Evolutionary conservation across 2,797 vertebrate genomes (phyloP).

Genomic region (Spinus olivaceus): DNA sequence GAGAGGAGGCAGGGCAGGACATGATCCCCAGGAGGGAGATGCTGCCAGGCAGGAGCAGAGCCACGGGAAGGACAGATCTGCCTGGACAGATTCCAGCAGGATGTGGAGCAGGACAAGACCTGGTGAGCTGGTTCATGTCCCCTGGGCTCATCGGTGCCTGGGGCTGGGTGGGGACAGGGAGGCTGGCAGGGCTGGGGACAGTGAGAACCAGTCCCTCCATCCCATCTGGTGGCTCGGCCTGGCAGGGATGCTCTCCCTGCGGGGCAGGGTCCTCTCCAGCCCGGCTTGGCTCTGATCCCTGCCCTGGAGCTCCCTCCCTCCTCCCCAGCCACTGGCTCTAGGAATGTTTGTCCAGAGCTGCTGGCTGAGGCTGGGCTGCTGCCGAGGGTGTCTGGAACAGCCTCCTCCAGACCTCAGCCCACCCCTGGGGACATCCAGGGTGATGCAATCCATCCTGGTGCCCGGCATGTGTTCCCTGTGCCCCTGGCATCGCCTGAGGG

Average conservation of each 20-base stretch:
- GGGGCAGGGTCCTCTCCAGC: not conserved
- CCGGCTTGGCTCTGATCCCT: rapidly evolving
- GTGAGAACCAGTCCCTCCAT: not conserved
- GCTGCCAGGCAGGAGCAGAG: not conserved
- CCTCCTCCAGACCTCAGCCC: not conserved
- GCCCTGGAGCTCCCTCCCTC: not conserved
- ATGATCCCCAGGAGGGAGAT: not conserved
- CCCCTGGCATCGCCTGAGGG: not conserved
- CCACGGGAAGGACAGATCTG: not conserved
- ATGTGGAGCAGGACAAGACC: not conserved
- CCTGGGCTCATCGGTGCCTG: not conserved
- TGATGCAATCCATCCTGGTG: not conserved
- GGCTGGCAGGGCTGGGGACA: not conserved
- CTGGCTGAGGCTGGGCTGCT: not conserved
- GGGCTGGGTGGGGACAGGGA: not conserved
- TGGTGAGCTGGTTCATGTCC: not conserved
- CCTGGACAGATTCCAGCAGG: not conserved
- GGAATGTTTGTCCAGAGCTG: not conserved
- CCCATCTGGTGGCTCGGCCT: not conserved
- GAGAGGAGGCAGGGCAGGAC: not conserved
- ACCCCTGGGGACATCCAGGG: not conserved
- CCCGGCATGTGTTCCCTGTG: not conserved
- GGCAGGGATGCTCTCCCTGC: not conserved
- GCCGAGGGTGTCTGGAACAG: not conserved
- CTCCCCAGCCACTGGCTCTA: not conserved